These are phyloP conservation scores for Erebia palarica DNA, from an alignment of 2,888 invertebrate species.

Conservation along the genomic window DNA sequence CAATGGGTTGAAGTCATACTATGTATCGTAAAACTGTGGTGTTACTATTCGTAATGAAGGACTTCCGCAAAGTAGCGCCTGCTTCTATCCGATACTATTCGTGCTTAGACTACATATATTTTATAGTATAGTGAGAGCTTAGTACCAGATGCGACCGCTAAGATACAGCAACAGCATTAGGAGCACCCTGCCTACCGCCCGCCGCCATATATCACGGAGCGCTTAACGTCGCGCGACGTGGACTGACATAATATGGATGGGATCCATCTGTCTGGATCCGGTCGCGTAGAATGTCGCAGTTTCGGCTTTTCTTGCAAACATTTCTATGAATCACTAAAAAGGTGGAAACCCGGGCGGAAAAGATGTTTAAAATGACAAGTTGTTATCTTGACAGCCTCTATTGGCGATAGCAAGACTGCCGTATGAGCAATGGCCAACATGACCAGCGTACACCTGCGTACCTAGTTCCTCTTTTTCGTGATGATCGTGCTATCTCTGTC, in stretches of 20 bases:
- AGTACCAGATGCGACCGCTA: constrained; percentile 3
- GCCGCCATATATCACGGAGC: constrained; percentile 2
- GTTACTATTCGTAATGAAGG: too few relatives aligned
- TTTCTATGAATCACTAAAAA: background rate
- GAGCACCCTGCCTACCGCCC: background rate
- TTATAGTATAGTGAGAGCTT: background rate
- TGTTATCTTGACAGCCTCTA: too few relatives aligned
- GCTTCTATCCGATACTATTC: background rate
- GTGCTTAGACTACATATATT: background rate
- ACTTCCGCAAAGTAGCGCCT: too few relatives aligned
- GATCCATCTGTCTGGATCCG: constrained; percentile 25
- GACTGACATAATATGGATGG: constrained; percentile 29
- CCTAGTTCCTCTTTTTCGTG: too few relatives aligned
- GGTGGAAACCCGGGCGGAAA: background rate
- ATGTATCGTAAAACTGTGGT: too few relatives aligned
- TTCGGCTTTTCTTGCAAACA: constrained; percentile 8
- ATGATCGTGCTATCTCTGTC: background rate
- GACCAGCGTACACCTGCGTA: too few relatives aligned
- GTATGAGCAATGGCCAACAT: too few relatives aligned
- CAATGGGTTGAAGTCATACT: too few relatives aligned
- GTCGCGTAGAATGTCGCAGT: background rate
- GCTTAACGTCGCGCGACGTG: constrained; percentile 27
- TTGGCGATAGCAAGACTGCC: too few relatives aligned
- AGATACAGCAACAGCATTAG: background rate
- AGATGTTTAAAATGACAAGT: background rate